These are phyloP conservation scores for Entosphenus tridentatus DNA, from an alignment of 2,113 vertebrate genomes.

Conservation along the genomic window DNA sequence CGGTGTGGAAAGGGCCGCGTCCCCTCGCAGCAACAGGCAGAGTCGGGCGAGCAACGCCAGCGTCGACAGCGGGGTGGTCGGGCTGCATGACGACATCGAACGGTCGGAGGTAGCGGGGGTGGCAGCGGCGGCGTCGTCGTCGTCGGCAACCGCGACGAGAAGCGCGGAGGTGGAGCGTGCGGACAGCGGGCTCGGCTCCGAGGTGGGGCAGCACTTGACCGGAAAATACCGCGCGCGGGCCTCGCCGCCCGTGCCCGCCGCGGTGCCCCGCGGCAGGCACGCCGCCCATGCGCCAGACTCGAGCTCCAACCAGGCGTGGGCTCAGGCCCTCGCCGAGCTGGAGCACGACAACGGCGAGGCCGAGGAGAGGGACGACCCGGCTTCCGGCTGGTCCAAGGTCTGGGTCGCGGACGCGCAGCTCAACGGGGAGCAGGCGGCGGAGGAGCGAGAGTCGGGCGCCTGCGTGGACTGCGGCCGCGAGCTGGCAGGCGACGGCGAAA, in stretches of 20 bases:
- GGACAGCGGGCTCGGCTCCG: conserved; percentile 50
- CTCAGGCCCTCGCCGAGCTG: not conserved
- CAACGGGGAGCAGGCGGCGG: not conserved
- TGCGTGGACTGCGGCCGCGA: conserved; percentile 47
- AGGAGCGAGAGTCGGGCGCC: conserved; percentile 15
- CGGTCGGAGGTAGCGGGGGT: conserved; percentile 28
- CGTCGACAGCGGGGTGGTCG: conserved; percentile 53
- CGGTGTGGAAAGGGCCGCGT: conserved; percentile 41
- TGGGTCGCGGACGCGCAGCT: not conserved
- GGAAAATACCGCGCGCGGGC: conserved; percentile 15
- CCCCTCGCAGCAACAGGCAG: conserved; percentile 37
- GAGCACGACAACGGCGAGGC: not conserved
- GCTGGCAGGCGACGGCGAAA: conserved; percentile 22
- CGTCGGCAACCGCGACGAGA: not conserved
- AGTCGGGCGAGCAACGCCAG: conserved; percentile 55
- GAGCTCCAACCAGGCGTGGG: conserved; percentile 32
- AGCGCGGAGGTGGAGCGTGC: conserved; percentile 36
- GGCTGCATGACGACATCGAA: conserved; percentile 30
- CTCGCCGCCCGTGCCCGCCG: conserved; percentile 16
- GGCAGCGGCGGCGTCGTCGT: conserved; percentile 8
- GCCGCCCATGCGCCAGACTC: conserved; percentile 4
- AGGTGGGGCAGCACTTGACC: conserved; percentile 40
- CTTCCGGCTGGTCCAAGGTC: not conserved
- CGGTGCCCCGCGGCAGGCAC: no score
- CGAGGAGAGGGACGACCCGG: not conserved